These are phyloP conservation scores for Lepidocyrtoides sp. DNA, from an alignment of 2,888 invertebrate species.

Conservation along the genomic window DNA sequence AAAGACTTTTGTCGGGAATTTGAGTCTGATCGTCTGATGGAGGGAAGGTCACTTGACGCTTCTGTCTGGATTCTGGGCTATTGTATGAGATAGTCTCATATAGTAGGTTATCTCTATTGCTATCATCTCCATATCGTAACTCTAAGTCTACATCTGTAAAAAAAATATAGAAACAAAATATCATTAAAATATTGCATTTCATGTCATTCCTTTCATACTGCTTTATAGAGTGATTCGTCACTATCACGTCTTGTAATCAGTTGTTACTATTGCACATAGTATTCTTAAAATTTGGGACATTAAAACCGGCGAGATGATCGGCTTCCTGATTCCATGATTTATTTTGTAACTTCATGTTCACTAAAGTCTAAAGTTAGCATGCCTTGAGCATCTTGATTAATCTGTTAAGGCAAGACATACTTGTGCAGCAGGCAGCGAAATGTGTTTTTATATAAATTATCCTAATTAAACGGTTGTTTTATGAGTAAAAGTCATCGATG, in stretches of 20 bases:
- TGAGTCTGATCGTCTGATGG: neutral
- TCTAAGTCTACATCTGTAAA: slow-evolving; percentile 56
- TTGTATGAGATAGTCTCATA: slow-evolving; percentile 67
- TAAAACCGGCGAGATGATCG: too few relatives aligned
- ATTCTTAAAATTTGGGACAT: too few relatives aligned
- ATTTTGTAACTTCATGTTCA: neutral
- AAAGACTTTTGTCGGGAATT: slow-evolving; percentile 54
- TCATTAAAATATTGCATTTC: too few relatives aligned
- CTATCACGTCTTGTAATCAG: too few relatives aligned
- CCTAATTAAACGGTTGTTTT: neutral
- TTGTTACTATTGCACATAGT: too few relatives aligned
- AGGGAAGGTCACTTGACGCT: slow-evolving; percentile 73
- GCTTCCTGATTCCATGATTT: neutral
- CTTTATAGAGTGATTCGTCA: too few relatives aligned
- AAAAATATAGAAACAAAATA: neutral
- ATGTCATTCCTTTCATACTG: too few relatives aligned
- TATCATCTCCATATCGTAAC: slow-evolving; percentile 23
- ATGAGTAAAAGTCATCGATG: neutral
- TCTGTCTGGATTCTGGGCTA: slow-evolving; percentile 37
- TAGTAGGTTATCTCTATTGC: slow-evolving; percentile 29
- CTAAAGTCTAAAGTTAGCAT: too few relatives aligned
- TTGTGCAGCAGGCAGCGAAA: neutral
- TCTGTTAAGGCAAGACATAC: too few relatives aligned
- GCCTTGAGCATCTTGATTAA: neutral
- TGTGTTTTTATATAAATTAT: neutral